Percentiles rank a stretch among this genome's conserved stretches.
Conservation (phyloP, 2,797 vertebrate species). For the Chrysocyon brachyurus region DNA sequence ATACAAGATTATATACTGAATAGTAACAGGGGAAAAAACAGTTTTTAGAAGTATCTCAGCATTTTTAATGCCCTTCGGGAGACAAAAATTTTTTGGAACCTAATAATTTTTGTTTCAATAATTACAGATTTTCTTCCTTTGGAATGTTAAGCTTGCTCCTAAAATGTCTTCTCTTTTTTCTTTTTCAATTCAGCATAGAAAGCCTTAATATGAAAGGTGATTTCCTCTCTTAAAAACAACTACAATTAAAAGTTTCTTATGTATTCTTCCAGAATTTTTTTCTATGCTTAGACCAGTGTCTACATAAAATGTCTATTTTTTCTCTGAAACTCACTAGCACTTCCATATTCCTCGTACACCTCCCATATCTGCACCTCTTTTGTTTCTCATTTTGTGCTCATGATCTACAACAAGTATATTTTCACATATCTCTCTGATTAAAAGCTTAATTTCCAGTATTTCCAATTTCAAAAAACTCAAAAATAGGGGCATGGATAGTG, state of each 20-base stretch:
- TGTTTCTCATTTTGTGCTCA: neutral
- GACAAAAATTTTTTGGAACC: constrained; percentile 16
- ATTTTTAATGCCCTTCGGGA: constrained; percentile 1
- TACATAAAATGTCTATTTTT: neutral
- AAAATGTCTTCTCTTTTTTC: constrained; percentile 8
- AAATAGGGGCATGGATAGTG: neutral
- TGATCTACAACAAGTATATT: neutral
- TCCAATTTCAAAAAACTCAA: constrained; percentile 30
- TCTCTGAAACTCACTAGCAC: neutral
- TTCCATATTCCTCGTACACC: neutral
- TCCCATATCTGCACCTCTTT: neutral
- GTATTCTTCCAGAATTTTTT: neutral
- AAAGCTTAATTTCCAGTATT: constrained; percentile 24
- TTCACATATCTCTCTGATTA: neutral
- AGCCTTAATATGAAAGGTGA: neutral
- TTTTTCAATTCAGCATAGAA: neutral
- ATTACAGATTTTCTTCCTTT: neutral
- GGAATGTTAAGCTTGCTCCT: neutral
- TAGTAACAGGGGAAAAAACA: constrained; percentile 9
- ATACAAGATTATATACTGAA: constrained; percentile 36
- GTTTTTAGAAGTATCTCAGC: neutral
- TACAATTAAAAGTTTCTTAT: neutral
- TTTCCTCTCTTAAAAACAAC: neutral
- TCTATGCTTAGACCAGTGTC: neutral
- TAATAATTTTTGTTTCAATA: constrained; percentile 52